Evolutionary conservation across 1,140 invertebrate genomes (phyloP).

Genomic region (Cephus cinctus): DNA sequence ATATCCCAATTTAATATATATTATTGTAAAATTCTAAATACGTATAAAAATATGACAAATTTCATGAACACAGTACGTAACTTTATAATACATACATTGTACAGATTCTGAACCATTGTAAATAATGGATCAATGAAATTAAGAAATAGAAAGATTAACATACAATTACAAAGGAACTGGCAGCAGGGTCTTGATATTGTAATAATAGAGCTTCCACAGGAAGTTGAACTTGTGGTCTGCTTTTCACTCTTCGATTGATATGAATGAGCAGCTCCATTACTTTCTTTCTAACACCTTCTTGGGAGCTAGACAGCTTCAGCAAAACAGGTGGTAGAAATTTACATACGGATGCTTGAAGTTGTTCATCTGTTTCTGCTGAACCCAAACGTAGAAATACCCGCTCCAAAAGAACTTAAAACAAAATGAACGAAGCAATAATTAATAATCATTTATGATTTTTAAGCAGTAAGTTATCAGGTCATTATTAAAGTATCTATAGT

Average conservation of each 20-base stretch:
- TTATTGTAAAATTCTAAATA: slow-evolving; percentile 89
- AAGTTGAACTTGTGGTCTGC: slow-evolving; percentile 77
- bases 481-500: no score
- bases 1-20: slow-evolving; percentile 91
- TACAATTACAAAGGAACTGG: slow-evolving; percentile 82
- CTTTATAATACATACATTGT: slow-evolving; percentile 15
- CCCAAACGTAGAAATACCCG: slow-evolving; percentile 86
- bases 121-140: slow-evolving; percentile 14
- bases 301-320: slow-evolving; percentile 80
- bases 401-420: slow-evolving; percentile 73
- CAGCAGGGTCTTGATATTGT: slow-evolving; percentile 76
- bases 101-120: slow-evolving; percentile 3
- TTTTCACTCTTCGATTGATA: slow-evolving; percentile 87
- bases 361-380: slow-evolving; percentile 84
- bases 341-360: slow-evolving; percentile 76
- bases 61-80: slow-evolving; percentile 30
- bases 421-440: not conserved
- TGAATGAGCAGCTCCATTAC: slow-evolving; percentile 93
- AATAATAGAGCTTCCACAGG: slow-evolving; percentile 82
- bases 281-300: slow-evolving; percentile 84
- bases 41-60: slow-evolving; percentile 22
- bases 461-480: no score
- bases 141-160: slow-evolving; percentile 38
- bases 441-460: no score
- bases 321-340: slow-evolving; percentile 90